Evolutionary conservation across 2,797 vertebrate genomes (phyloP).

Genomic region (Malacoraja senta): DNA sequence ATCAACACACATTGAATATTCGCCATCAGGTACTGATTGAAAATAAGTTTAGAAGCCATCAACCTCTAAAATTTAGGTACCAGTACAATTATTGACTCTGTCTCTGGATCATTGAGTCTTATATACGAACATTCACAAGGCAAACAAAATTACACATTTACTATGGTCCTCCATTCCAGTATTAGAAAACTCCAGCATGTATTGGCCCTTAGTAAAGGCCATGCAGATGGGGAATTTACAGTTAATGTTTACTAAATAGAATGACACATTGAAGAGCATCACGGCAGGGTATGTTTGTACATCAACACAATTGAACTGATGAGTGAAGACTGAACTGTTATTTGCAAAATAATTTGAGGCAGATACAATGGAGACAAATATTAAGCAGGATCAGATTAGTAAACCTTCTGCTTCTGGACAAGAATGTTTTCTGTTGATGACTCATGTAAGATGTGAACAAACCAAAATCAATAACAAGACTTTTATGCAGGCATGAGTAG

Average conservation of each 20-base stretch:
- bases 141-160: not conserved
- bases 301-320: not conserved
- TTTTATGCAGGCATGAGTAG: not conserved
- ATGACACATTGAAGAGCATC: not conserved
- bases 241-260: not conserved
- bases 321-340: not conserved
- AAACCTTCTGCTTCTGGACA: not conserved
- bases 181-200: not conserved
- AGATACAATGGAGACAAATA: not conserved
- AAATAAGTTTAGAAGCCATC: not conserved
- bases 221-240: not conserved
- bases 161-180: not conserved
- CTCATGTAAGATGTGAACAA: not conserved
- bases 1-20: not conserved
- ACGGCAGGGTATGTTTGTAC: not conserved
- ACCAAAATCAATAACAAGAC: not conserved
- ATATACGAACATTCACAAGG: no score
- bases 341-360: constrained; percentile 26
- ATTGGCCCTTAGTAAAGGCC: not conserved
- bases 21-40: not conserved
- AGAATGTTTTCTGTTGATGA: not conserved
- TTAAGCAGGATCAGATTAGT: constrained; percentile 10
- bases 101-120: no score
- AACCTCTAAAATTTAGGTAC: not conserved
- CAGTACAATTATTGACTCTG: not conserved